A percentile compares a stretch with the other conserved stretches of the same genome.
Conservation (phyloP, 2,113 vertebrate genomes). For the Cromileptes altivelis region DNA sequence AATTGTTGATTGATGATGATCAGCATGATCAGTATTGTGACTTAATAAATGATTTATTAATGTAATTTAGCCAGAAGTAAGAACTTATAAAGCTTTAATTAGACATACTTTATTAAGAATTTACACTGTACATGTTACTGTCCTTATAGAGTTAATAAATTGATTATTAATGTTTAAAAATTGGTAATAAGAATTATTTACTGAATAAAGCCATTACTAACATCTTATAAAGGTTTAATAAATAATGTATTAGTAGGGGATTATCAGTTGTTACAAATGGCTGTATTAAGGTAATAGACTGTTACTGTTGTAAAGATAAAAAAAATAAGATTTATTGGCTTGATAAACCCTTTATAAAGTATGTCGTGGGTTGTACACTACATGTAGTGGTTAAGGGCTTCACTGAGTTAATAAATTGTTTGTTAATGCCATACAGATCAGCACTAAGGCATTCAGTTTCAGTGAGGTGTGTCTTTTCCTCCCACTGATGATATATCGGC, state of each 20-base stretch:
- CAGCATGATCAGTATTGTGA: no score
- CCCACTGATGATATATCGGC: not conserved
- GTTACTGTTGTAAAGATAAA: not conserved
- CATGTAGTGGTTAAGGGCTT: not conserved
- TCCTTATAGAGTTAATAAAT: not conserved
- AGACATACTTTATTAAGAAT: not conserved
- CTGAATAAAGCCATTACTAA: not conserved
- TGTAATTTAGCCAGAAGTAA: not conserved
- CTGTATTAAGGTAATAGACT: not conserved
- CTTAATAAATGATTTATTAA: not conserved
- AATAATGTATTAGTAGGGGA: not conserved
- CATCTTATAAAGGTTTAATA: not conserved
- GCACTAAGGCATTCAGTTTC: not conserved
- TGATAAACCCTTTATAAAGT: not conserved
- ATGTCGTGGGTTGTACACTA: not conserved
- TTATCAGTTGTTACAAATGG: not conserved
- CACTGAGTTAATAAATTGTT: not conserved
- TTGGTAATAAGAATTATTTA: not conserved
- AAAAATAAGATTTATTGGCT: not conserved
- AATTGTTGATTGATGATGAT: not conserved
- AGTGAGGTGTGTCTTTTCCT: not conserved
- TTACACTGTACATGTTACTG: not conserved
- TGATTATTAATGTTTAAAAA: not conserved
- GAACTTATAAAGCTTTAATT: not conserved
- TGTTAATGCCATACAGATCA: not conserved